Conservation (phyloP, 2,888 invertebrate species). For the Corbicula japonica region DNA sequence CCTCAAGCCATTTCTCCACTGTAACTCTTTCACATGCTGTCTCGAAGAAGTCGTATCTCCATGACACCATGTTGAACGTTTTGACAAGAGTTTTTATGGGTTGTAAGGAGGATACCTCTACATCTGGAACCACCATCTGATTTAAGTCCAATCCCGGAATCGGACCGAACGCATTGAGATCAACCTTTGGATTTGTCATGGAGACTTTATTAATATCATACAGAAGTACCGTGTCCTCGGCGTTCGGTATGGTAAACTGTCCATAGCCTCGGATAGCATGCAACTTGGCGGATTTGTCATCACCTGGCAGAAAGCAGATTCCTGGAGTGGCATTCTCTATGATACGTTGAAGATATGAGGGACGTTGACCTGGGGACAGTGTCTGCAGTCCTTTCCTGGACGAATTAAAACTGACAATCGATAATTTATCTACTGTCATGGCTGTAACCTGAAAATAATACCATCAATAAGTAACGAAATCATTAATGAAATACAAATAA, state of each 20-base stretch:
- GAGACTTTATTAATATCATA: background rate
- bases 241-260: slow-evolving; percentile 4
- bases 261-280: slow-evolving; percentile 8
- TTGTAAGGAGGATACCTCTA: background rate
- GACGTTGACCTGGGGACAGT: background rate
- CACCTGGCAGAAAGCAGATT: slow-evolving; percentile 18
- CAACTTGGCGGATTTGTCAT: background rate
- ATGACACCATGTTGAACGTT: slow-evolving; percentile 14
- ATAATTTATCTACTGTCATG: too few species aligned
- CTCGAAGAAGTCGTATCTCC: slow-evolving; percentile 7
- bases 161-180: slow-evolving; percentile 7
- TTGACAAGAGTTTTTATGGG: background rate
- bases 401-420: slow-evolving; percentile 14
- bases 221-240: slow-evolving; percentile 2
- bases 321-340: slow-evolving; percentile 1
- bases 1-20: background rate
- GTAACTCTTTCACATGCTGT: background rate
- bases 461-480: too few species aligned
- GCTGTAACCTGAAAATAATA: too few species aligned
- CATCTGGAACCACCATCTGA: slow-evolving; percentile 6
- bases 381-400: background rate
- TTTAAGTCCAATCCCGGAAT: slow-evolving; percentile 8
- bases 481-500: too few species aligned
- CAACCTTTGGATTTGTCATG: slow-evolving; percentile 9
- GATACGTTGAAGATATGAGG: slow-evolving; percentile 4